Evolutionary conservation across 2,888 invertebrate genomes (phyloP), one percentile per base, ranked within the genome.

Genomic region (Cephonodes hylas): DNA sequence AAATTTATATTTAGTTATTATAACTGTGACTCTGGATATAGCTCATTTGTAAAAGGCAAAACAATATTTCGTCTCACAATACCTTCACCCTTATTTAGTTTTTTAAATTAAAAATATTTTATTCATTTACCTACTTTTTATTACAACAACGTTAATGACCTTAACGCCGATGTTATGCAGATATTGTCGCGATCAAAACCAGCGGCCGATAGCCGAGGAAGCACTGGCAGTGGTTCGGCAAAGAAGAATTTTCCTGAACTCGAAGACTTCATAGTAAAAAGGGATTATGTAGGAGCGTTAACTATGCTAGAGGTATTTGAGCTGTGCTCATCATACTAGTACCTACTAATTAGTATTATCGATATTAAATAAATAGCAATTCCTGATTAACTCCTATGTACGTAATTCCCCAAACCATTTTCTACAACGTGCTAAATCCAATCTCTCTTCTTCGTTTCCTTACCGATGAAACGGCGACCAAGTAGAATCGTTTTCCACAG

Each of bases 271-370:
- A 91, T 99, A 18, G 88, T 95, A 22, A 96, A 95, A 74, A 93
- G 99, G 53, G 99, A 99, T 86, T 99, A 99, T 82, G 96, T 96
- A 0, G 99, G 99, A 7, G 99, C 98, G 0, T 93, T 98, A 20
- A 98, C 99, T 0, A 93, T 98, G 73, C 89, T 99, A 4, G 99
- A 99, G 94, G 98, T 98, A 84, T n/a, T n/a, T n/a, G n/a, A n/a
- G n/a, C n/a, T n/a, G n/a, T n/a, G n/a, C n/a, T n/a, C n/a, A n/a
- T n/a, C n/a, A n/a, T n/a, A n/a, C n/a, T n/a, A n/a, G n/a, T n/a
- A n/a, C n/a, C n/a, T n/a, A n/a, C n/a, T n/a, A n/a, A n/a, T n/a
- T n/a, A n/a, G n/a, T n/a, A n/a, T n/a, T n/a, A n/a, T n/a, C n/a
- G n/a, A n/a, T n/a, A n/a, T n/a, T n/a, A n/a, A n/a, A n/a, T n/a